A percentile compares a stretch with the other conserved stretches of the same genome.
Evolutionary conservation across 2,113 vertebrate genomes (phyloP).

Genomic region (Corythaixoides concolor): DNA sequence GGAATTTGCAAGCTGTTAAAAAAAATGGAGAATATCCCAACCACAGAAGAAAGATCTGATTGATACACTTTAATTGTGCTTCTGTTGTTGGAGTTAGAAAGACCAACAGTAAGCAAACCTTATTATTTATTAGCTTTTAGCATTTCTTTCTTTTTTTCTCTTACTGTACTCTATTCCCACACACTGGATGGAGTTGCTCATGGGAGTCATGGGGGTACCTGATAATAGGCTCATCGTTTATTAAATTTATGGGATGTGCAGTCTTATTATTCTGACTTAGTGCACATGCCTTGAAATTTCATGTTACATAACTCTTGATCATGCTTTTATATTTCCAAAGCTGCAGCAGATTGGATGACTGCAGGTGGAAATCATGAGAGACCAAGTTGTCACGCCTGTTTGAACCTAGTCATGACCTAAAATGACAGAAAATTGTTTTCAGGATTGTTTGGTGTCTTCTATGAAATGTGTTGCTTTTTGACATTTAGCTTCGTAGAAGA

Average conservation of each 20-base stretch:
- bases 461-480: neutral
- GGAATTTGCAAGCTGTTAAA: conserved; percentile 67
- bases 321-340: neutral
- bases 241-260: neutral
- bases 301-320: neutral
- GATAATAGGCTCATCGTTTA: neutral
- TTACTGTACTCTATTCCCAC: neutral
- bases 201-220: neutral
- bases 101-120: conserved; percentile 5
- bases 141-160: neutral
- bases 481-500: neutral
- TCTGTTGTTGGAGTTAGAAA: neutral
- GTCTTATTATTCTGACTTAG: neutral
- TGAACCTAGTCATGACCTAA: neutral
- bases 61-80: conserved; percentile 37
- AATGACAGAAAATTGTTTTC: neutral
- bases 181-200: neutral
- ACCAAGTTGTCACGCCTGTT: neutral
- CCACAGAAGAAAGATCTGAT: neutral
- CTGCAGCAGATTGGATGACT: neutral
- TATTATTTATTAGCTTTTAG: neutral
- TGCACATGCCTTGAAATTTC: neutral
- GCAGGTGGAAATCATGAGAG: neutral
- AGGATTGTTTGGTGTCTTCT: neutral
- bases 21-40: conserved; percentile 30